Conservation (phyloP, 2,888 invertebrate species). For the Rosalia funebris region DNA sequence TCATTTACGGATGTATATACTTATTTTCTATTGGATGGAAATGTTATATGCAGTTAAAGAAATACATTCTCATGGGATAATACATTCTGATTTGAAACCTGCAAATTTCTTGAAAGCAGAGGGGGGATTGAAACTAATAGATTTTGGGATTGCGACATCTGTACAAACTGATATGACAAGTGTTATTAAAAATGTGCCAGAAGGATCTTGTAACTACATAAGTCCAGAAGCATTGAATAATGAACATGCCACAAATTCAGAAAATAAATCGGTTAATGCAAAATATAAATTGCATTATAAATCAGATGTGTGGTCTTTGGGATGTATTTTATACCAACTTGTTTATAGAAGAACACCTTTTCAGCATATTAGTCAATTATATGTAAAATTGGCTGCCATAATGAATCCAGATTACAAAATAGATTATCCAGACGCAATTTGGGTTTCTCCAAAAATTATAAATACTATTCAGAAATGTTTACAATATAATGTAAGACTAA, state of each 20-base stretch:
- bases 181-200: slow-evolving; percentile 82
- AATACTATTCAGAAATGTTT: slow-evolving; percentile 78
- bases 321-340: slow-evolving; percentile 94
- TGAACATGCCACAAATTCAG: slow-evolving; percentile 61
- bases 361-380: slow-evolving; percentile 71
- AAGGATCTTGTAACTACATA: slow-evolving; percentile 95
- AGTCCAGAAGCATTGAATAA: slow-evolving; percentile 91
- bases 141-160: slow-evolving; percentile 95
- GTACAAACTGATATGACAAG: slow-evolving; percentile 90
- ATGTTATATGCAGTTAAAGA: slow-evolving; percentile 92
- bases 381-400: slow-evolving; percentile 48
- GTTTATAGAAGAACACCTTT: slow-evolving; percentile 93
- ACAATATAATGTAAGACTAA: slow-evolving; percentile 74
- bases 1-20: slow-evolving; percentile 76
- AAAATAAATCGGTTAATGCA: slow-evolving; percentile 61
- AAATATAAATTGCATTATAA: slow-evolving; percentile 76
- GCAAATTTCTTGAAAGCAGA: slow-evolving; percentile 92
- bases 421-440: slow-evolving; percentile 72
- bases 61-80: slow-evolving; percentile 84
- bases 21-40: slow-evolving; percentile 91
- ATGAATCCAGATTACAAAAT: slow-evolving; percentile 70
- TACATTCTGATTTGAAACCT: slow-evolving; percentile 97
- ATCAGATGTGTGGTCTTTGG: slow-evolving; percentile 97
- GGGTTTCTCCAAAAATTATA: slow-evolving; percentile 70
- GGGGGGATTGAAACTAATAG: slow-evolving; percentile 91